Percentiles rank a stretch among this genome's conserved stretches.
phyloP scores from a whole-genome alignment of 1,140 invertebrate genomes.

The Stenopsyche tienmushanensis region DNA sequence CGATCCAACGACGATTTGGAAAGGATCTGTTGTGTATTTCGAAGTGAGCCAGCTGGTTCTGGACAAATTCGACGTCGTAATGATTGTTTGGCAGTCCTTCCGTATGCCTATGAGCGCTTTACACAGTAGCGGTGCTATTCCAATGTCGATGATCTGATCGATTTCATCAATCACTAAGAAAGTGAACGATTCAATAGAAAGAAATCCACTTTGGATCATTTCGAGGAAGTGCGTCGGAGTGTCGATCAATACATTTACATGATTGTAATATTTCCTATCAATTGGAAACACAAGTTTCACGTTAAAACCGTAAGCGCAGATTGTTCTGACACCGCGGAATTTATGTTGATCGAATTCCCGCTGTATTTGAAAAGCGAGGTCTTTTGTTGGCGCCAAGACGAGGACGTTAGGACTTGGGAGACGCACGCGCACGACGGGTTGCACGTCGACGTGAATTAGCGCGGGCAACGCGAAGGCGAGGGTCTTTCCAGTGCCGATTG shows the following conservation, averaged over 20 bases:
- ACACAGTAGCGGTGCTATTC: conserved; percentile 85
- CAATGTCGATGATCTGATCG: conserved; percentile 84
- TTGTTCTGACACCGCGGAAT: conserved; percentile 80
- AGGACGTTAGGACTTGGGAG: conserved; percentile 81
- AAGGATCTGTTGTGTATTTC: conserved; percentile 86
- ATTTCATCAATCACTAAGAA: conserved; percentile 92
- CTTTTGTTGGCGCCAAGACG: conserved; percentile 85
- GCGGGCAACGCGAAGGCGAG: conserved; percentile 89
- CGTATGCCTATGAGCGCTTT: conserved; percentile 76
- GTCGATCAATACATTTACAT: conserved; percentile 86
- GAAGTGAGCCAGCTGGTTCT: conserved; percentile 88
- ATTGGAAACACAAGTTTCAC: conserved; percentile 77
- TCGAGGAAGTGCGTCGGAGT: conserved; percentile 89
- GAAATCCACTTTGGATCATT: conserved; percentile 62
- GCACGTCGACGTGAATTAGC: conserved; percentile 84
- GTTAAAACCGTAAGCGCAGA: conserved; percentile 89
- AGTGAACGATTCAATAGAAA: conserved; percentile 75
- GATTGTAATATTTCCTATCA: conserved; percentile 62
- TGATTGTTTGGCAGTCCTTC: conserved; percentile 80
- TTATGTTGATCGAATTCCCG: conserved; percentile 84
- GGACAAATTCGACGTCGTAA: conserved; percentile 85
- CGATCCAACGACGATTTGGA: conserved; percentile 86
- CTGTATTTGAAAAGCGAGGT: conserved; percentile 89
- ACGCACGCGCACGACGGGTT: conserved; percentile 65
- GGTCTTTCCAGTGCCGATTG: conserved; percentile 90